phyloP scores from a whole-genome alignment of 2,113 vertebrate species.

The Lasiurus cinereus region DNA sequence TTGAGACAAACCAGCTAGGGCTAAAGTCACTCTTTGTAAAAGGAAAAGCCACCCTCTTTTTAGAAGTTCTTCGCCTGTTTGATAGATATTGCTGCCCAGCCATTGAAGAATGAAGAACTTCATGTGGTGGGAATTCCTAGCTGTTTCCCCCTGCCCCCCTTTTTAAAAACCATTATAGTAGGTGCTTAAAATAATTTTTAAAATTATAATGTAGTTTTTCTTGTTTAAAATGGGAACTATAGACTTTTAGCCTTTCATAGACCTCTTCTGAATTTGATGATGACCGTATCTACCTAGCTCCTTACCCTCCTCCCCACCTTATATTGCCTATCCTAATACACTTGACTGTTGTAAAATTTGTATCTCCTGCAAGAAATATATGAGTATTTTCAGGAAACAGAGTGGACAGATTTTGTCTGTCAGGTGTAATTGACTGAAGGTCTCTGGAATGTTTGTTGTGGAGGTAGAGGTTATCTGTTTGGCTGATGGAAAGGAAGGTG shows the following conservation, averaged over 20 bases:
- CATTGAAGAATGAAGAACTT: background rate
- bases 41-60: background rate
- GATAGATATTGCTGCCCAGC: background rate
- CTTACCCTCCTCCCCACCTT: accelerated
- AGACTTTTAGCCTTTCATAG: background rate
- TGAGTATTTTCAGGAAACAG: background rate
- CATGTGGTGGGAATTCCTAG: background rate
- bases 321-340: background rate
- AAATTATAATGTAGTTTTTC: background rate
- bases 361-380: background rate
- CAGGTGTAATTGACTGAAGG: background rate
- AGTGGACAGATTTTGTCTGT: background rate
- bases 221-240: background rate
- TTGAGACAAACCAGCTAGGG: no score
- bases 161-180: background rate
- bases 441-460: background rate
- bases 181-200: background rate
- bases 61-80: background rate
- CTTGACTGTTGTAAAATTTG: background rate
- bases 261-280: background rate
- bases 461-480: background rate
- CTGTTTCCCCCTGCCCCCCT: no score
- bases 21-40: background rate
- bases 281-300: background rate
- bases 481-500: background rate